Evolutionary conservation across 2,113 vertebrate species (phyloP).

Genomic region (Microcebus jonahi): DNA sequence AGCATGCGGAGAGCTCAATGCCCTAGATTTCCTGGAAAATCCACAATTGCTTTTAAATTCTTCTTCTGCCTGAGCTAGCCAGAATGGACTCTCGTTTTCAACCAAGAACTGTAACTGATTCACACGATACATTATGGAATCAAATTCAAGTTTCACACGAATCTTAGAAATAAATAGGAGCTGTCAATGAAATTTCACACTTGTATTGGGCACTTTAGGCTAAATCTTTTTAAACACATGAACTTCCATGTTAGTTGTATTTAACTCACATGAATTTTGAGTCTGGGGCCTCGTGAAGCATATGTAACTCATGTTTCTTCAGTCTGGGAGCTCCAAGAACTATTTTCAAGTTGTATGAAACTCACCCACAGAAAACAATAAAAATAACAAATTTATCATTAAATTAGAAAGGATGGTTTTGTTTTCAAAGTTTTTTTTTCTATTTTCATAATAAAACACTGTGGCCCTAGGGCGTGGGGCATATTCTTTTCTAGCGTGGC

Average conservation of each 20-base stretch:
- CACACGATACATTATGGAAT: neutral
- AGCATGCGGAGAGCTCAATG: neutral
- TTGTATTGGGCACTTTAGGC: neutral
- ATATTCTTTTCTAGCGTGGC: too few relatives aligned
- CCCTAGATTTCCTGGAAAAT: neutral
- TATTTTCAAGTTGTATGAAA: too few relatives aligned
- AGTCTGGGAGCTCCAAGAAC: too few relatives aligned
- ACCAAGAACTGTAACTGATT: neutral
- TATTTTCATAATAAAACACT: too few relatives aligned
- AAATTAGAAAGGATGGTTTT: too few relatives aligned
- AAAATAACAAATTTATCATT: too few relatives aligned
- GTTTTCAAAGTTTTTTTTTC: too few relatives aligned
- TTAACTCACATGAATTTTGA: too few relatives aligned
- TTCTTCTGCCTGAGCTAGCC: neutral
- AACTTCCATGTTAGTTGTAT: too few relatives aligned
- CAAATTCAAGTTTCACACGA: neutral
- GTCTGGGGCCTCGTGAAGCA: too few relatives aligned
- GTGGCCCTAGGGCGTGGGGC: too few relatives aligned
- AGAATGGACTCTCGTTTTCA: neutral
- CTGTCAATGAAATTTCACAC: neutral
- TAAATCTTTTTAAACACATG: neutral
- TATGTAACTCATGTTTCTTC: neutral
- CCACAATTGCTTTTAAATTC: neutral
- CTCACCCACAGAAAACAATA: too few relatives aligned
- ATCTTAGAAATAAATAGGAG: neutral